These are phyloP conservation scores for Uropsilus gracilis DNA, from an alignment of 2,113 vertebrate species.

Conservation along the genomic window DNA sequence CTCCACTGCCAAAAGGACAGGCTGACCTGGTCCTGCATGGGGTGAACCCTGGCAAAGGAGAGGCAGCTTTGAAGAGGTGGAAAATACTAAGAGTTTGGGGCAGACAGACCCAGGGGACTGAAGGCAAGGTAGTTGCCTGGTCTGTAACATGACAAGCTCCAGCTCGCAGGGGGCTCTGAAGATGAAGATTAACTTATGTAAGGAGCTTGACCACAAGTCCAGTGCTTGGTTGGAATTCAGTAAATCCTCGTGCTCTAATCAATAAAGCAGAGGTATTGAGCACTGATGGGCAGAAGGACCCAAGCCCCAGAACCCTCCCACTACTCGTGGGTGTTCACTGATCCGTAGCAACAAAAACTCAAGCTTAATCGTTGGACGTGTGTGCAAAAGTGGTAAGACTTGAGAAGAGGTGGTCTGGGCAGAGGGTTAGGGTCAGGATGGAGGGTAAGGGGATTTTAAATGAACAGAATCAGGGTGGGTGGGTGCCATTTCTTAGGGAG, in stretches of 20 bases:
- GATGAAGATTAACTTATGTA: neutral
- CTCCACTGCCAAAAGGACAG: neutral
- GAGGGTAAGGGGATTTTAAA: constrained; percentile 18
- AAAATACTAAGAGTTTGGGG: neutral
- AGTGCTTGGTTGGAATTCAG: neutral
- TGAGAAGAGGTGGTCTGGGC: neutral
- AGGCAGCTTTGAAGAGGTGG: neutral
- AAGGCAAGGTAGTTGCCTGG: neutral
- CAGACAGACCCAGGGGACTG: neutral
- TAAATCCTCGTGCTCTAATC: neutral
- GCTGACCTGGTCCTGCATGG: neutral
- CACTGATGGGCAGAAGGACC: neutral
- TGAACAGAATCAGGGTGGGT: neutral
- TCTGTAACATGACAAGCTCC: neutral
- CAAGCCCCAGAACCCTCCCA: neutral
- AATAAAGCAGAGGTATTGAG: no score
- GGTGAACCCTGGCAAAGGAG: neutral
- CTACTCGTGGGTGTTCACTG: neutral
- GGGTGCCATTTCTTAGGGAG: neutral
- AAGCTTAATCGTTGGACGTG: neutral
- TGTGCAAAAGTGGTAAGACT: neutral
- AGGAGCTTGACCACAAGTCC: neutral
- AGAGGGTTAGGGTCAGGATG: neutral
- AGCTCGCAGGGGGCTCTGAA: neutral
- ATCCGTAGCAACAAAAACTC: neutral